Percentiles rank a stretch among this genome's conserved stretches.
These are phyloP conservation scores for Agrypnus murinus DNA, from an alignment of 2,888 invertebrate species.

Conservation along the genomic window DNA sequence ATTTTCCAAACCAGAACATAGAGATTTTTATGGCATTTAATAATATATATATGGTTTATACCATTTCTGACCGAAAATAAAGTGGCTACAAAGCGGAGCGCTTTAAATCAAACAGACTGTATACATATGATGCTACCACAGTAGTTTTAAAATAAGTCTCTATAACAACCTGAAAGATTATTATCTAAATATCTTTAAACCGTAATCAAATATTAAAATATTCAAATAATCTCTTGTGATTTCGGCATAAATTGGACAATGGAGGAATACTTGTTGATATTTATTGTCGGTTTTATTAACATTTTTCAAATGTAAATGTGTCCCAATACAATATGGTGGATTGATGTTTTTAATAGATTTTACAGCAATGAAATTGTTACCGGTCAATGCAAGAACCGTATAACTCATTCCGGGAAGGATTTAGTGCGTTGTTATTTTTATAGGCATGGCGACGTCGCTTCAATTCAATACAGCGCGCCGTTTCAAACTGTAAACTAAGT, in stretches of 20 bases:
- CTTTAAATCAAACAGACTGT: no score
- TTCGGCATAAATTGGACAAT: background rate
- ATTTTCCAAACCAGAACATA: no score
- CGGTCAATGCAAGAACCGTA: conserved; percentile 24
- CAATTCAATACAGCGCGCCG: conserved; percentile 30
- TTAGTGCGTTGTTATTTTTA: conserved; percentile 35
- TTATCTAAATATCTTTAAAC: no score
- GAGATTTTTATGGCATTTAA: no score
- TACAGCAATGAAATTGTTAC: conserved; percentile 14
- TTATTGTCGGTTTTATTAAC: conserved; percentile 5
- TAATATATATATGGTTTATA: no score
- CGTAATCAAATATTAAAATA: conserved; percentile 1
- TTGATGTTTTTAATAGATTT: conserved; percentile 28
- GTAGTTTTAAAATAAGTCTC: no score
- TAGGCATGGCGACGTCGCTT: conserved; percentile 30
- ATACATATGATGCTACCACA: no score
- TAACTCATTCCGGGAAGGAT: conserved; percentile 31
- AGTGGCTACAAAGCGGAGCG: no score
- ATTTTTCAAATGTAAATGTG: conserved; percentile 18
- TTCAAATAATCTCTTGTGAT: background rate
- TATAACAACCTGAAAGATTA: no score
- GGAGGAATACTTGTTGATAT: background rate
- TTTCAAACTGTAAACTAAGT: conserved; percentile 32
- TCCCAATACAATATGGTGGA: conserved; percentile 11
- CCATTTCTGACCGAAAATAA: no score